Evolutionary conservation across 2,113 vertebrate species (phyloP).

Genomic region (Rhodinocichla rosea): DNA sequence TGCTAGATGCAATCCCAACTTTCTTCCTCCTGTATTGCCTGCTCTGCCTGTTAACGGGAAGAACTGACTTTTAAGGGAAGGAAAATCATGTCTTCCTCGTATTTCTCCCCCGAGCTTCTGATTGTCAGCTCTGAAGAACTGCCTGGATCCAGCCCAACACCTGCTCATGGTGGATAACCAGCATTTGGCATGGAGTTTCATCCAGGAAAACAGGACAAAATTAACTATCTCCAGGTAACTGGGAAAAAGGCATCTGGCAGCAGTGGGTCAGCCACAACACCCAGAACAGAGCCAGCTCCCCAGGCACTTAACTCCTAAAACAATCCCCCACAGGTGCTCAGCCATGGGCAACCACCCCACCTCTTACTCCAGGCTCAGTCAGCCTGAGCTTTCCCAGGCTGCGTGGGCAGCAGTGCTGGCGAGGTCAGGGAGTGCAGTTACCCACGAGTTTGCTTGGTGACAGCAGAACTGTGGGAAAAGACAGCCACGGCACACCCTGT

Average conservation of each 20-base stretch:
- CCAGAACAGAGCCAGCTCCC: background rate
- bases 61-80: background rate
- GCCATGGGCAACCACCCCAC: background rate
- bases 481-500: background rate
- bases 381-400: background rate
- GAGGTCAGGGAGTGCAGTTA: rapidly evolving
- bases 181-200: background rate
- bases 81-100: rapidly evolving
- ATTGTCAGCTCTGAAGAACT: background rate
- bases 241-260: background rate
- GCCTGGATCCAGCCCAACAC: background rate
- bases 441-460: rapidly evolving
- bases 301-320: background rate
- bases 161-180: background rate
- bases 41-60: background rate
- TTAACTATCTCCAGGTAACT: background rate
- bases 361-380: background rate
- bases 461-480: background rate
- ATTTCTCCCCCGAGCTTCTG: background rate
- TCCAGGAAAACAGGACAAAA: background rate
- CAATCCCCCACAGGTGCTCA: background rate
- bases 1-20: background rate
- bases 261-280: background rate
- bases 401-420: background rate
- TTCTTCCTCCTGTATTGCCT: background rate